Evolutionary conservation across 2,888 invertebrate genomes (phyloP), one percentile per base, ranked within the genome.

Genomic region (Phoenoteleia sp.): DNA sequence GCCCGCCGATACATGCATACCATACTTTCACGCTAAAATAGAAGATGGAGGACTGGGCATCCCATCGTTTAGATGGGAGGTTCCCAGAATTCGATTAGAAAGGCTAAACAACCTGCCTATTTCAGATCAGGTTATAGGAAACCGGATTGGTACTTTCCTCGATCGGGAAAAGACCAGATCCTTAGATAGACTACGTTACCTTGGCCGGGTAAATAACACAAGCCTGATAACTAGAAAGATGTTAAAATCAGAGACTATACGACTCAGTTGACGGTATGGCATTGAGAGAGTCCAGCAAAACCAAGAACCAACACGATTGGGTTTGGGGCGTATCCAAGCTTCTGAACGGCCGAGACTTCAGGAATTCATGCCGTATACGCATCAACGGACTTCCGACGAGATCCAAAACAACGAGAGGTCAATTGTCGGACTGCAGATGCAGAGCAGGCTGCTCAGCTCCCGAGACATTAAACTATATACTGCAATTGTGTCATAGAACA

Each of bases 401-500:
- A 33, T 33, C 33, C 4, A 33, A 11, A 33, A 33, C 33, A 9
- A 33, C 9, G 9, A 33, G 33, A 33, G 33, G 33, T 11, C 6
- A n/a, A n/a, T n/a, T n/a, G n/a, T n/a, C n/a, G 1, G 64, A 66
- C 6, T 11, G 64, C 5, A 3, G 5, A 2, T 66, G 64, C 29
- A 47, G 47, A 7, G 91, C 89, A 1, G 91, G 91, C 7, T 92
- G 91, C 81, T 64, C 49, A 66, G 84, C 82, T 0, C 71, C 74
- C 27, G 92, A 92, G 82, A 91, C 92, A 0, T 84, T 89, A 42
- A 89, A 90, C 54, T 92, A 92, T 52, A 74, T 90, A 19, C 84
- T 91, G 42, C 92, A 93, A 60, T 76, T 81, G 36, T 92, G 92
- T 81, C 82, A 84, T 33, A 52, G 91, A 39, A 92, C 92, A 0